Conservation (phyloP, 2,888 invertebrate genomes). For the Leptopilina myrica region DNA sequence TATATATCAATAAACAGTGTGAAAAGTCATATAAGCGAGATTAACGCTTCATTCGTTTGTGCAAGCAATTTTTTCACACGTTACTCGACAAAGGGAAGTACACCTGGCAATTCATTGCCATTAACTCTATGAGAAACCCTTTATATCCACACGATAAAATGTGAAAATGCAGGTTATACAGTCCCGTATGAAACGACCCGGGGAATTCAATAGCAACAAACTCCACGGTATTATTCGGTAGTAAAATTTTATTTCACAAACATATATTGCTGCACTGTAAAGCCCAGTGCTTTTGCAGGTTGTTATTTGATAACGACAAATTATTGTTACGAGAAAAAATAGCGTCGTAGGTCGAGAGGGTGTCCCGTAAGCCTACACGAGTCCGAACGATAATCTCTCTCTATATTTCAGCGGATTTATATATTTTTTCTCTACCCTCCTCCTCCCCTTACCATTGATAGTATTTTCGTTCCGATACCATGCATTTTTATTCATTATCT, state of each 20-base stretch:
- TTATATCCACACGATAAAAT: slow-evolving; percentile 56
- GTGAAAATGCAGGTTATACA: slow-evolving; percentile 53
- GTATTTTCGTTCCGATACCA: not conserved
- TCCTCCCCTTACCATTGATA: not conserved
- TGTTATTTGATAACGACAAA: slow-evolving; percentile 76
- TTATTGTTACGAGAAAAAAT: slow-evolving; percentile 76
- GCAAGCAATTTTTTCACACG: slow-evolving; percentile 43
- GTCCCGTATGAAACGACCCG: slow-evolving; percentile 58
- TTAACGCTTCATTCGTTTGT: slow-evolving; percentile 26
- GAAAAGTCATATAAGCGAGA: not conserved
- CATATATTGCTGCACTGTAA: slow-evolving; percentile 71
- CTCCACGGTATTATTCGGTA: slow-evolving; percentile 73
- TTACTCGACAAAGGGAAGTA: slow-evolving; percentile 37
- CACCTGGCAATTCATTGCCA: slow-evolving; percentile 46
- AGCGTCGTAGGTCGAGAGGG: slow-evolving; percentile 53
- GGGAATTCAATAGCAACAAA: slow-evolving; percentile 75
- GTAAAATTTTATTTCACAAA: slow-evolving; percentile 75
- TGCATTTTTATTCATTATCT: not conserved
- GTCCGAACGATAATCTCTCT: slow-evolving; percentile 74
- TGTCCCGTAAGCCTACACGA: slow-evolving; percentile 60
- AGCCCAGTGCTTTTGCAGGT: slow-evolving; percentile 54
- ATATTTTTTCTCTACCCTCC: slow-evolving; percentile 57
- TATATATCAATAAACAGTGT: not conserved
- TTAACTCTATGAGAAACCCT: slow-evolving; percentile 51
- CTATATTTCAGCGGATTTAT: slow-evolving; percentile 75